Base-by-base conservation (phyloP, 2,888 invertebrate genomes). In the Agrypnus murinus region DNA sequence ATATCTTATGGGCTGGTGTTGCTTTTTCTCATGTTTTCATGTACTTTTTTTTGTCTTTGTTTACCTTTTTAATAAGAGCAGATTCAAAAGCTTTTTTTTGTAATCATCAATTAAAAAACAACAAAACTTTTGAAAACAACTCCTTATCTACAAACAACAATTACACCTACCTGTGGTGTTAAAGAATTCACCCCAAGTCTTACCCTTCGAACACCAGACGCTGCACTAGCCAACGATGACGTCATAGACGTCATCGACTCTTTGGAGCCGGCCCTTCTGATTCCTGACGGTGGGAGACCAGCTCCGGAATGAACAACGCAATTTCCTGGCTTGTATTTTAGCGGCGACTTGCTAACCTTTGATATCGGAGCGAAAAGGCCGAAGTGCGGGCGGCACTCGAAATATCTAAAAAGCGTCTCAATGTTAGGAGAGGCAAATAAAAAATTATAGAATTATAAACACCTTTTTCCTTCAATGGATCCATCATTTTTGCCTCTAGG, bases 401-500 rank as follows among this genome's bases (percentile, higher is more conserved):
- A 99, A 87, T 99, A 99, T 87, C 98, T 96, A 81, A 74, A n/a
- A 79, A 78, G 25, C 5, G 12, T 8, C 60, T 69, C 48, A 64
- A 1, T 19, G 14, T 40, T 4, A 43, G 32, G 15, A 15, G 2
- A 25, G 1, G 12, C 1, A 12, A 36, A 14, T 1, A 17, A 32
- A n/a, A n/a, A n/a, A n/a, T n/a, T n/a, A n/a, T n/a, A 36, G 12
- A 10, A 19, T 1, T 19, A 10, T 10, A 7, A 2, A 9, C 69
- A 98, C 96, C 96, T 93, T 86, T 92, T 93, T 65, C 96, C 97
- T 75, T 92, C 95, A 34, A 98, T 96, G 58, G 95, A 92, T 68
- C 99, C 98, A 83, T 99, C 97, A 85, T 99, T 98, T 87, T 98
- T 98, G 63, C 99, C 99, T 70, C 93, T 87, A 0, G 96, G 92